Conservation (phyloP, 2,113 vertebrate genomes). For the Callopanchax toddi region DNA sequence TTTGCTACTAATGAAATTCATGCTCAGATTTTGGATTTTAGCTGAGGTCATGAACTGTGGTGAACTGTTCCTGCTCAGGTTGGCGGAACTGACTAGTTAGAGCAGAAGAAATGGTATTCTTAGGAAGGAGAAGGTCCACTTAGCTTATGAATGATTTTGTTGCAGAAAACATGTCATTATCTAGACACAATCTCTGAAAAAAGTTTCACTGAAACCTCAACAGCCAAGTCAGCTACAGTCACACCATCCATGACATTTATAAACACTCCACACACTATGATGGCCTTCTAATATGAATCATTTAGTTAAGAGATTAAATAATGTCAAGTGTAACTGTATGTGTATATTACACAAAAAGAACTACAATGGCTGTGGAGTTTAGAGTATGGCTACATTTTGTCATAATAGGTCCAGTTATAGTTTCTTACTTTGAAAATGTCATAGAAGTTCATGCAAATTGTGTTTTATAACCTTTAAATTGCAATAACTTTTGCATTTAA, state of each 20-base stretch:
- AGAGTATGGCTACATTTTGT: too few relatives aligned
- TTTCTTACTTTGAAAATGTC: too few relatives aligned
- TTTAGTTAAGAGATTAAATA: slow-evolving; percentile 40
- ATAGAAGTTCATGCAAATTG: too few relatives aligned
- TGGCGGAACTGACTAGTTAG: neutral
- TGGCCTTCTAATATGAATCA: slow-evolving; percentile 39
- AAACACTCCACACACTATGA: slow-evolving; percentile 14
- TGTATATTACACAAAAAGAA: slow-evolving; percentile 9
- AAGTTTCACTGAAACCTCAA: neutral
- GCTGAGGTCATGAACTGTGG: neutral
- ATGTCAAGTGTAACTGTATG: slow-evolving; percentile 20
- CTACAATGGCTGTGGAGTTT: too few relatives aligned
- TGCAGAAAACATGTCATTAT: neutral
- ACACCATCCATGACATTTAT: slow-evolving; percentile 32
- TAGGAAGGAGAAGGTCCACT: neutral
- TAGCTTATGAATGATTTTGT: neutral
- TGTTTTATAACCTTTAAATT: too few relatives aligned
- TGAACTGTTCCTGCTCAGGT: neutral
- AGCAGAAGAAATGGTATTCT: neutral
- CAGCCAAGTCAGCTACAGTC: slow-evolving; percentile 8
- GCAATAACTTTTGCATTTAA: too few relatives aligned
- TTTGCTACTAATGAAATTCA: neutral
- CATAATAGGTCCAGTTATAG: too few relatives aligned
- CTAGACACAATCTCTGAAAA: too few relatives aligned
- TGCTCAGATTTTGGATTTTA: neutral